Base-by-base conservation (phyloP, 2,113 vertebrate genomes). In the Eleginops maclovinus region DNA sequence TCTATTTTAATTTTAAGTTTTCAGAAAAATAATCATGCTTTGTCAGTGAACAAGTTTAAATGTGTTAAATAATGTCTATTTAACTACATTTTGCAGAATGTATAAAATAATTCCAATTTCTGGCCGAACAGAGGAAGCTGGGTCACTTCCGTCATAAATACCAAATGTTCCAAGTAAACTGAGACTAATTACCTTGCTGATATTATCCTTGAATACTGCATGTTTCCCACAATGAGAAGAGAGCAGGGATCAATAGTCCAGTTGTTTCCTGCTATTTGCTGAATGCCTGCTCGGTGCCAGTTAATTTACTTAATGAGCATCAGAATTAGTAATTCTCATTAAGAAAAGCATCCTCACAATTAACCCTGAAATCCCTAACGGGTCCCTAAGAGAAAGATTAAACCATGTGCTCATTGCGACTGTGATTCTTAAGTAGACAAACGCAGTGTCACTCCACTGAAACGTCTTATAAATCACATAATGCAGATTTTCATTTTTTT, bases 271-370 rank as follows among this genome's bases (percentile, higher is more conserved):
- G 62, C 56, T 54, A 56, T 72, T 85, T 78, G 63, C 59, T 41
- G 5, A 67, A 79, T 12, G 41, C 74, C 69, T 81, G 66, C 24
- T 61, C 19, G 71, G 60, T 78, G 61, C 66, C 51, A 59, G 65
- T 85, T 90, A 62, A 89, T 92, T 89, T 86, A 75, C 83, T 77
- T 91, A 93, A 93, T 88, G 86, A 89, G 89, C 55, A 68, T 72
- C 69, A 75, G 79, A 84, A 92, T 92, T 83, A 87, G 54, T 86
- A 10, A 87, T 77, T 88, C 55, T 79, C 84, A 75, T 86, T 84
- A 82, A 75, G 53, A 68, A 67, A 84, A 79, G 69, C 71, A 71
- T 82, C 78, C 73, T 70, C 60, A 54, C 88, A 90, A 91, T 93
- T 93, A 91, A 92, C 88, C 81, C 85, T 69, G 22, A 41, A 66